Evolutionary conservation across 2,113 vertebrate species (phyloP), one percentile per base, ranked within the genome.

Genomic region (Castor canadensis): DNA sequence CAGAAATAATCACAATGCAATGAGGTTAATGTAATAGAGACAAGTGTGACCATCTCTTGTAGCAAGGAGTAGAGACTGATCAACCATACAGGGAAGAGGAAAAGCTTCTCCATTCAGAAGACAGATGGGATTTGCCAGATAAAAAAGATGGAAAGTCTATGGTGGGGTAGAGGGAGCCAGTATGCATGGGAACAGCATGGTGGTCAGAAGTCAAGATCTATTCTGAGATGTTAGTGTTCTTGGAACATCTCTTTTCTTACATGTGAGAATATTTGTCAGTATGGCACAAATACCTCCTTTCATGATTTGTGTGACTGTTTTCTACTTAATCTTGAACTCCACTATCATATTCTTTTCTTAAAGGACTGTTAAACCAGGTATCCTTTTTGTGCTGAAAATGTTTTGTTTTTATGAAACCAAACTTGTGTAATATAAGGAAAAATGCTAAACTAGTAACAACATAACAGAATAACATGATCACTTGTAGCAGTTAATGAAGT

Each of bases 401-500:
- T 35, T 35, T 9, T 7, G 43, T 79, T 87, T 45, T 67, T 58
- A 89, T 81, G 35, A 94, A 89, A 12, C 45, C 80, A 75, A 79
- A 20, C 2, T 76, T 91, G 24, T 83, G 10, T 88, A 87, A 20
- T 76, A 38, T 49, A 62, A 91, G 60, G 26, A 77, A 89, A 89
- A 95, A 62, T 72, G n/a, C 28, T 69, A 73, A 97, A 85, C 30
- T 84, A 58, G 43, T 82, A 77, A 26, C 20, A 38, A 43, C 43
- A 85, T 64, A 49, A 75, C 28, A 84, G 86, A 91, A 64, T 77
- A 85, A 85, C 24, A 72, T 76, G 28, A 66, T 73, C 91, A 77
- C 86, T 95, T 91, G 56, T 66, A 93, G 56, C 12, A 54, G 49
- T 28, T 91, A 43, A 32, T n/a, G n/a, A n/a, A n/a, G n/a, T n/a